Percentiles rank a stretch among this genome's conserved stretches.
Conservation (phyloP, 2,797 vertebrate genomes). For the Catostomus latipinnis region DNA sequence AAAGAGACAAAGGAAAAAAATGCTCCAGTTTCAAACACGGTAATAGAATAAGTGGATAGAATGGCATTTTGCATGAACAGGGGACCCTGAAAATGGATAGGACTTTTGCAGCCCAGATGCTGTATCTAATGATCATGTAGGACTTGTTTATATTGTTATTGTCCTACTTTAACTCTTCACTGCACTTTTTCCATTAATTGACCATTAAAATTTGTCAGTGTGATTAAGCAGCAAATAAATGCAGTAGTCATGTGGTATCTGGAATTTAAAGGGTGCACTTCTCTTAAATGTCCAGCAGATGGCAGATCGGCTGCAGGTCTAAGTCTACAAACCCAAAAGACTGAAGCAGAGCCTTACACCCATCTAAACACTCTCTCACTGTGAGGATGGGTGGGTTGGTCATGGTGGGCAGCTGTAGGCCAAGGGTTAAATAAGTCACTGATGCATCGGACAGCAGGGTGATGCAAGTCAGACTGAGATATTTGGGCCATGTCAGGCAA, state of each 20-base stretch:
- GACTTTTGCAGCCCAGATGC: neutral
- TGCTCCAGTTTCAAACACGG: neutral
- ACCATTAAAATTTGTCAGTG: neutral
- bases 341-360: slow-evolving; percentile 12
- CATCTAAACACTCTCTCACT: neutral
- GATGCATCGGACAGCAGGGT: neutral
- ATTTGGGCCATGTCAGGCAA: neutral
- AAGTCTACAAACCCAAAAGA: neutral
- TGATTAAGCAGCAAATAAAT: too few species aligned
- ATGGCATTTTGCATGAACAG: neutral
- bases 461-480: neutral
- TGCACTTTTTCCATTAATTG: neutral
- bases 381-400: neutral
- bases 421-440: slow-evolving; percentile 33
- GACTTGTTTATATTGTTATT: neutral
- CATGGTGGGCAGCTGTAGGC: neutral
- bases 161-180: neutral
- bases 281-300: slow-evolving; percentile 45
- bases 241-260: too few species aligned
- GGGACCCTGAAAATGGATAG: neutral
- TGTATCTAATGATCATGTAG: neutral
- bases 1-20: slow-evolving; percentile 17
- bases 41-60: neutral
- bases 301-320: slow-evolving; percentile 30
- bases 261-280: neutral